Base-by-base conservation (phyloP, 2,888 invertebrate genomes). In the Creontiades dilutus region DNA sequence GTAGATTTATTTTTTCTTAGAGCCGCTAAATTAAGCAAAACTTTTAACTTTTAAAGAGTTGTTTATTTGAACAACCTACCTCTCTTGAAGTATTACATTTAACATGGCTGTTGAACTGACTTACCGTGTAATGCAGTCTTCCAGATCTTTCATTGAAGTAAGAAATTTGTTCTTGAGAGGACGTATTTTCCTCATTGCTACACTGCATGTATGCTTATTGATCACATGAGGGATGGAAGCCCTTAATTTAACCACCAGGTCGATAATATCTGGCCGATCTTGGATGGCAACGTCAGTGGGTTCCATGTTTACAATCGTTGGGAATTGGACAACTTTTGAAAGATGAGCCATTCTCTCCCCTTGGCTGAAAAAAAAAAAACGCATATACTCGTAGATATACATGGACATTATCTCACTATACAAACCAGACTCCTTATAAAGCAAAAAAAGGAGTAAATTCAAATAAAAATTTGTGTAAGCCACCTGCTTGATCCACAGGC, bases 211-310 rank as follows among this genome's bases (percentile, higher is more conserved):
- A 46, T 27, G 47, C 14, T 14, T 86, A 16, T 48, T 86, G n/a
- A 86, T 86, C 19, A 13, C 19, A 19, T 86, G 76, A 0, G 76
- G 88, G 28, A 88, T 88, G 1, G 88, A 52, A 47, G 16, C 48
- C 19, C 52, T 88, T 37, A 88, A 19, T 28, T 80, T 78, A 3
- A 27, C 5, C 13, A 78, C 55, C 80, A 88, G 55, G 16, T 88
- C 80, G 47, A 88, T 28, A 5, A 88, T 55, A 55, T 88, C 88
- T 11, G 78, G 88, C n/a, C 80, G 76, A 27, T 80, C 88, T 78
- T 76, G 52, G 4, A 88, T 28, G 16, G 80, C 27, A 47, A 52
- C n/a, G 46, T 80, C 55, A 11, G 78, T 88, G 0, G 76, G 76
- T 16, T 78, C 55, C 55, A 88, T 88, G 27, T 88, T 78, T 19